These are phyloP conservation scores for Enteromius unitaeniatus DNA, from an alignment of 2,797 vertebrate genomes.

Conservation along the genomic window DNA sequence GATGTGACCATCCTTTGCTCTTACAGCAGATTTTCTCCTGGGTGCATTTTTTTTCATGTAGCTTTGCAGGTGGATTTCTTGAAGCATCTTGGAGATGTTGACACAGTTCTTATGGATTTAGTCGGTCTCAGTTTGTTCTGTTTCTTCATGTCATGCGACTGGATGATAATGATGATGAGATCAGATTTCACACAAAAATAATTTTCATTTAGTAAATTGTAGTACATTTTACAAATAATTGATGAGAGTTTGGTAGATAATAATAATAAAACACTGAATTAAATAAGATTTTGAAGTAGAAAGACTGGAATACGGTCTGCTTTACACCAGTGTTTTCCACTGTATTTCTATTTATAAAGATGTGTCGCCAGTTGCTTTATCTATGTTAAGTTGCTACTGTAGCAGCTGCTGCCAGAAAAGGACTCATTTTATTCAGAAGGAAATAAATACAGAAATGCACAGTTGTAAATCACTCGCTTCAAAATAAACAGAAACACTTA, in stretches of 20 bases:
- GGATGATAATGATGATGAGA: no score
- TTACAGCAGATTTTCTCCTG: no score
- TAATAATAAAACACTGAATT: not conserved
- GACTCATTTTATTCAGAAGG: conserved; percentile 18
- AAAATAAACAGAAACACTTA: conserved; percentile 34
- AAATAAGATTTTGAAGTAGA: not conserved
- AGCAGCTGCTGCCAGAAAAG: not conserved
- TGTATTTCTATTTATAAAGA: not conserved
- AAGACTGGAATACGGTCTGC: not conserved
- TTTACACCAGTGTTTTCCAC: not conserved
- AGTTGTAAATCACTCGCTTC: conserved; percentile 34
- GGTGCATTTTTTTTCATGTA: no score
- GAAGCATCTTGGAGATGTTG: no score
- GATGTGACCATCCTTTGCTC: no score
- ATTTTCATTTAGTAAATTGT: no score
- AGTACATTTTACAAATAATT: not conserved
- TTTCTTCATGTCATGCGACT: no score
- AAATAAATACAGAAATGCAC: conserved; percentile 27
- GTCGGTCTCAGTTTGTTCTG: no score
- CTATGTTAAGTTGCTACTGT: not conserved
- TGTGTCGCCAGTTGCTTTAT: not conserved
- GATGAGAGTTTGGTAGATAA: no score
- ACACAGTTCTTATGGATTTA: no score
- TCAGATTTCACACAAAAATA: not conserved
- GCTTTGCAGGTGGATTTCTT: no score